Evolutionary conservation across 2,797 vertebrate species (phyloP).

Genomic region (Channa striata): DNA sequence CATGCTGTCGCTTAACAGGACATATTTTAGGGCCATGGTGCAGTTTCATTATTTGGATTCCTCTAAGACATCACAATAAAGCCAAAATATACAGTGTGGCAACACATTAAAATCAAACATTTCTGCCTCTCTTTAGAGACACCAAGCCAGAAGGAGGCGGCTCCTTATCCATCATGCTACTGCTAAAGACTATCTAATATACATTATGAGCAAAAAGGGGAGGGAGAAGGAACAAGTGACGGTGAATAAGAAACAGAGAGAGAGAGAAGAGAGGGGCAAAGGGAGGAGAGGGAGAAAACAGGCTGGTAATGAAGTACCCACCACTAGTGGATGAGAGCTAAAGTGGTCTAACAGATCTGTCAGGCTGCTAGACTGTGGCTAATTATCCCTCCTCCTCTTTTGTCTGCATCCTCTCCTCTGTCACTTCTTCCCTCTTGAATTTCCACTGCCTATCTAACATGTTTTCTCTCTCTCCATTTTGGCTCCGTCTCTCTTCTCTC

Average conservation of each 20-base stretch:
- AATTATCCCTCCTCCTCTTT: conserved; percentile 81
- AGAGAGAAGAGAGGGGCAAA: conserved; percentile 23
- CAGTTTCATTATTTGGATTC: neutral
- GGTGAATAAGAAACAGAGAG: conserved; percentile 13
- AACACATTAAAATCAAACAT: conserved; percentile 13
- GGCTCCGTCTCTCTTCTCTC: conserved; percentile 12
- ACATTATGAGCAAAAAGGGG: conserved; percentile 39
- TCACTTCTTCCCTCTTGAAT: conserved; percentile 60
- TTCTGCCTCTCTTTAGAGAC: conserved; percentile 14
- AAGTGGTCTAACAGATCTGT: conserved; percentile 81
- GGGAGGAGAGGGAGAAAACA: conserved; percentile 49
- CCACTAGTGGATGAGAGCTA: conserved; percentile 73
- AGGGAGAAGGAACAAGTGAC: conserved; percentile 48
- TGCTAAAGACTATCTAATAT: conserved; percentile 42
- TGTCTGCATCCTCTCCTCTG: conserved; percentile 70
- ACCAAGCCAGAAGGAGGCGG: conserved; percentile 37
- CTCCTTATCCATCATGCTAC: conserved; percentile 51
- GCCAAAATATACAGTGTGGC: neutral
- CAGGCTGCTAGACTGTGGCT: conserved; percentile 83
- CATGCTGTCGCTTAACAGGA: no score
- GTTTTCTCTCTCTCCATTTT: conserved; percentile 32
- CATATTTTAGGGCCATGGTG: no score
- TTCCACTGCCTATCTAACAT: conserved; percentile 33
- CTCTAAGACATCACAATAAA: neutral
- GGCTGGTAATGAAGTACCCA: conserved; percentile 79